A percentile compares a stretch with the other conserved stretches of the same genome.
Evolutionary conservation across 2,888 invertebrate species (phyloP).

Genomic region (Oligia strigilis): DNA sequence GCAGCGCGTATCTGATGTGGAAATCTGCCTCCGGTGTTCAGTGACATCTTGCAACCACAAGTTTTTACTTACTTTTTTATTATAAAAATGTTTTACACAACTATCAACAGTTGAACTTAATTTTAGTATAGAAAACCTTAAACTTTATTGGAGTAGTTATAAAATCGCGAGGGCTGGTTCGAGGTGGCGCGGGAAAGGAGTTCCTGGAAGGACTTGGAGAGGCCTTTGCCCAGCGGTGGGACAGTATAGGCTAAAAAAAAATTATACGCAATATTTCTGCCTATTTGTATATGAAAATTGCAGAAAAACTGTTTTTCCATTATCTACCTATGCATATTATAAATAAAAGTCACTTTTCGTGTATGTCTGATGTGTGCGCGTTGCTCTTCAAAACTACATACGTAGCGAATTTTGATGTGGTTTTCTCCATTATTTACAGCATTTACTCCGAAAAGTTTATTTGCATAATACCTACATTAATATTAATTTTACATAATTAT

Average conservation of each 20-base stretch:
- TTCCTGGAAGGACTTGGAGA: too few relatives aligned
- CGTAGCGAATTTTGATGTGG: background rate
- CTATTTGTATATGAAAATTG: background rate
- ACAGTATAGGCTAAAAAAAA: too few relatives aligned
- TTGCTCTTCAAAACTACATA: background rate
- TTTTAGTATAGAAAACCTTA: constrained; percentile 10
- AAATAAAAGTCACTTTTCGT: background rate
- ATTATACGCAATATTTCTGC: background rate
- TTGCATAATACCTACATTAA: background rate
- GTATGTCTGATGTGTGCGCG: background rate
- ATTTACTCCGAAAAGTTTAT: background rate
- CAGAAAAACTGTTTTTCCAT: background rate
- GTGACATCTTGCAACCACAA: constrained; percentile 53
- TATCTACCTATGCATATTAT: background rate
- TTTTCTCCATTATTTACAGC: background rate
- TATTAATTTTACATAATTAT: background rate
- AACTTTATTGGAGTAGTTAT: background rate
- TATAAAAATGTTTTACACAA: constrained; percentile 19
- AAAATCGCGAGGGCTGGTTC: too few relatives aligned
- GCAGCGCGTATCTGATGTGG: constrained; percentile 56
- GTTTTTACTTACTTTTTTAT: constrained; percentile 25
- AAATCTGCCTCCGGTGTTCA: constrained; percentile 57
- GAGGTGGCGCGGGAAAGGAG: too few relatives aligned
- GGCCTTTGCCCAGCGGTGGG: too few relatives aligned
- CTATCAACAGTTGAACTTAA: constrained; percentile 10